Conservation (phyloP, 2,113 vertebrate genomes). For the Phrynocephalus versicolor region DNA sequence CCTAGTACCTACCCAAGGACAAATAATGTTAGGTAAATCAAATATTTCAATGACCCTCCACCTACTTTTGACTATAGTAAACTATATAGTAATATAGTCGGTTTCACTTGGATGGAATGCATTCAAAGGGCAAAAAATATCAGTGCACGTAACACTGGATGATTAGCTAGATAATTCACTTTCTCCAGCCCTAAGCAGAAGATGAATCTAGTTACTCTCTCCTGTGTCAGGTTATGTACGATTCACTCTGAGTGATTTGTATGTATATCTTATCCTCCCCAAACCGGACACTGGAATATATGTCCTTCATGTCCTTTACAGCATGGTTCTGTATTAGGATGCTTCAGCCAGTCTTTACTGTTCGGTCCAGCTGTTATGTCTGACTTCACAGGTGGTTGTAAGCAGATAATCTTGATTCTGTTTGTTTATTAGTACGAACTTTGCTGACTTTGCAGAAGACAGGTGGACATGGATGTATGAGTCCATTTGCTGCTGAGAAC, state of each 20-base stretch:
- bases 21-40: neutral
- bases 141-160: neutral
- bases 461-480: neutral
- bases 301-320: neutral
- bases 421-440: neutral
- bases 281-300: neutral
- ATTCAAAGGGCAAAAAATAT: constrained; percentile 6
- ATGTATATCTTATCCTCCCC: neutral
- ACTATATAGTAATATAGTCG: too few species aligned
- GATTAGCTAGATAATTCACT: constrained; percentile 3
- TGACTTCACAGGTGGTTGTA: neutral
- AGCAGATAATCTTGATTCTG: neutral
- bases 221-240: neutral
- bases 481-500: neutral
- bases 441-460: neutral
- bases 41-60: neutral
- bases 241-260: neutral
- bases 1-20: neutral
- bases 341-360: neutral
- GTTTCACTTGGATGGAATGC: constrained; percentile 13
- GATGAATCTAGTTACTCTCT: neutral
- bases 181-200: constrained; percentile 10
- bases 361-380: neutral
- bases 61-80: neutral
- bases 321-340: neutral